A percentile compares a stretch with the other conserved stretches of the same genome.
Conservation (phyloP, 2,113 vertebrate species). For the Hippolais icterina region DNA sequence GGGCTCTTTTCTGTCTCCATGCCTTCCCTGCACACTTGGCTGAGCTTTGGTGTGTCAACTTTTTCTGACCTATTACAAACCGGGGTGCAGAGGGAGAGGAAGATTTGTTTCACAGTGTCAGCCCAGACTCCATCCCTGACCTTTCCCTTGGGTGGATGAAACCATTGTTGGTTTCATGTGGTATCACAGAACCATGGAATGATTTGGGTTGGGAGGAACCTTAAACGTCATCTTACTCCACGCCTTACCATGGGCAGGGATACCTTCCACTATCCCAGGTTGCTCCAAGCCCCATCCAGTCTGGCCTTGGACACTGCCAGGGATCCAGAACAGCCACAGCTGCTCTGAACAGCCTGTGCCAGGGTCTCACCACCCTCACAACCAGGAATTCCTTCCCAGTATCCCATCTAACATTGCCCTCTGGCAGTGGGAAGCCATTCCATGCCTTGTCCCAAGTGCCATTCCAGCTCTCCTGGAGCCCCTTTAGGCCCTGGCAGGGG, state of each 20-base stretch:
- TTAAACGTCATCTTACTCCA: rapidly evolving
- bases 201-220: background rate
- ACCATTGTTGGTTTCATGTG: background rate
- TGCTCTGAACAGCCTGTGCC: background rate
- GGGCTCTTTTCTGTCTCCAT: background rate
- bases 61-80: background rate
- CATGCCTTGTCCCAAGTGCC: background rate
- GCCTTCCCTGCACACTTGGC: background rate
- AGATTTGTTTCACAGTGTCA: background rate
- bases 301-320: background rate
- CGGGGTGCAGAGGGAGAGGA: background rate
- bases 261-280: rapidly evolving
- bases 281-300: rapidly evolving
- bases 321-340: background rate
- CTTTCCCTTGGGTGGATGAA: background rate
- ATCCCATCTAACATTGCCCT: background rate
- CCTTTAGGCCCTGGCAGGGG: background rate
- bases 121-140: background rate
- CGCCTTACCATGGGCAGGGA: background rate
- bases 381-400: rapidly evolving
- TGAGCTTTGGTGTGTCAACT: background rate
- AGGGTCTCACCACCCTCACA: background rate
- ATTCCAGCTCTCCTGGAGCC: background rate
- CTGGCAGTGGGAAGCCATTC: background rate
- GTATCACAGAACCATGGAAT: background rate